Evolutionary conservation across 2,113 vertebrate species (phyloP).

Genomic region (Dipodomys stephensi): DNA sequence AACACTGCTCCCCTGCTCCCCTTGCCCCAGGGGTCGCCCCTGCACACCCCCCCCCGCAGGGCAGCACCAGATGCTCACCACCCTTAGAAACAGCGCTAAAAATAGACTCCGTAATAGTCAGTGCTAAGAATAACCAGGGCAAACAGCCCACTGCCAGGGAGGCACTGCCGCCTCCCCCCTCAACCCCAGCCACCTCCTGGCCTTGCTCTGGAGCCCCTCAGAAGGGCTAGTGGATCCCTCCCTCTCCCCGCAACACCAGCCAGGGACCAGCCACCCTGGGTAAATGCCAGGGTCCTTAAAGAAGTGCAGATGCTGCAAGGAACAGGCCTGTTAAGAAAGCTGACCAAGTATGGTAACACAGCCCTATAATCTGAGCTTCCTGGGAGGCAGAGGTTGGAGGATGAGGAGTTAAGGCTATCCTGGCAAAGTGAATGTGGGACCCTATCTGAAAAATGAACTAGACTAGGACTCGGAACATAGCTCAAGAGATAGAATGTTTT

Average conservation of each 20-base stretch:
- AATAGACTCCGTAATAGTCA: constrained; percentile 70
- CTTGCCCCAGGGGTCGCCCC: constrained; percentile 48
- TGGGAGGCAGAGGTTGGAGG: too few species aligned
- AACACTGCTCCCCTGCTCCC: background rate
- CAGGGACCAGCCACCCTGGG: background rate
- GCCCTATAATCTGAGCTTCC: too few species aligned
- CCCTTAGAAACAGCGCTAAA: constrained; percentile 75
- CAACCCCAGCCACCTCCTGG: background rate
- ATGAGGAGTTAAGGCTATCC: too few species aligned
- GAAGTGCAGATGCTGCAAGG: background rate
- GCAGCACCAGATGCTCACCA: constrained; percentile 71
- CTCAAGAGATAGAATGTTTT: too few species aligned
- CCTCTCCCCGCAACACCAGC: background rate
- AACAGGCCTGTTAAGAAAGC: background rate
- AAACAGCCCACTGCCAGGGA: constrained; percentile 23
- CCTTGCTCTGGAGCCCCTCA: background rate
- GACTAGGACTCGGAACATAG: too few species aligned
- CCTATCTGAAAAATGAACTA: too few species aligned
- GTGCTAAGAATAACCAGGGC: constrained; percentile 76
- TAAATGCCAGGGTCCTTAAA: background rate
- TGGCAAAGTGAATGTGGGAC: too few species aligned
- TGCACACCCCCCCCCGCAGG: background rate
- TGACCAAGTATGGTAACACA: too few species aligned
- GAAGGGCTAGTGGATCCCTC: background rate
- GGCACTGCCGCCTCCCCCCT: background rate